Base-by-base conservation (phyloP, 2,888 invertebrate species). In the Dyspetes luteomarginatus region DNA sequence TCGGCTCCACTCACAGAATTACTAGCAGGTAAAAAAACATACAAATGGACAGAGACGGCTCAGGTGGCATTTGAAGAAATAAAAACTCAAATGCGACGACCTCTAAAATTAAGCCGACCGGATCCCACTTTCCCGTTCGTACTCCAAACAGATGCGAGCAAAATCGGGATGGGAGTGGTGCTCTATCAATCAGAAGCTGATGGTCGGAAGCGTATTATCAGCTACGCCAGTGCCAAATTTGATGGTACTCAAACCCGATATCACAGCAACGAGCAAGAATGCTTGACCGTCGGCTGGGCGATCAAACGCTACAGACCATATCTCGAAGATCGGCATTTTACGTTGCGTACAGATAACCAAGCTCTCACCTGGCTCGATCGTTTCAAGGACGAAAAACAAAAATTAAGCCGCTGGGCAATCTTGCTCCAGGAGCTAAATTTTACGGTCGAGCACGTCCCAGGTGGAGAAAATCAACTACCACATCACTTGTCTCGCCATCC, bases 201-300 rank as follows among this genome's bases (percentile, higher is more conserved):
- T n/a, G n/a, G n/a, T n/a, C n/a, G n/a, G n/a, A n/a, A n/a, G n/a
- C n/a, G n/a, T n/a, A n/a, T n/a, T n/a, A n/a, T 85, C 9, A 80
- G 79, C n/a, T 85, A 82, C 45, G 78, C 82, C n/a, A 85, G 85
- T n/a, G 80, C 84, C 0, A 82, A 84, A 22, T 82, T 84, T 26
- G 64, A 50, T 0, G 45, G 71, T 0, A 55, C 76, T 0, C 79
- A 84, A 19, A 36, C 48, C 0, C 17, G 72, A 0, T 84, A 85
- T 52, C 83, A 82, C 28, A 56, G 69, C 65, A 83, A 83, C 22
- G 83, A 83, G 43, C 83, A 81, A 28, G 75, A 83, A n/a, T 81
- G 72, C 28, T 41, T 81, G 0, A 80, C 83, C 0, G 30, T 80
- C 0, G 41, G 77, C 0, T 81, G 81, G 81, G 78, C 76, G 0